Evolutionary conservation across 2,797 vertebrate species (phyloP), one percentile per base, ranked within the genome.

Genomic region (Fundulus diaphanus): DNA sequence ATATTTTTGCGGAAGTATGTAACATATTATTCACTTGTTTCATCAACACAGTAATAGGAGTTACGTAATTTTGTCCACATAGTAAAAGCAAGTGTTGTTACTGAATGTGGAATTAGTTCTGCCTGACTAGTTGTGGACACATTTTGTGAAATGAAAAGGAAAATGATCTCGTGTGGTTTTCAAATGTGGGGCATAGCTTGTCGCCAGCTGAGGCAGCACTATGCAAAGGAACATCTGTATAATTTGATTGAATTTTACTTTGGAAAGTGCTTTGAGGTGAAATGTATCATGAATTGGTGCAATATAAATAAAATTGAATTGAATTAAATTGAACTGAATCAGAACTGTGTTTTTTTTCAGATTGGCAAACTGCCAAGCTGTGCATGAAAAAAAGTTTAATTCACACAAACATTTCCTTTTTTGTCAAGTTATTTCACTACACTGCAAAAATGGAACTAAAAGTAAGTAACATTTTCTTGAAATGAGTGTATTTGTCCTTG

Each of bases 121-220:
- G 29, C 52, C 9, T 51, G 69, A 66, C 68, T 70, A 72, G 54
- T 63, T 73, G n/a, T 77, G 22, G 15, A 61, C n/a, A 48, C 16
- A n/a, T 40, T 27, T 72, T 70, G 74, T 80, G 82, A 80, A 81
- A 54, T 35, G 67, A 66, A 66, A 16, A 56, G 69, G 35, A 51
- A 33, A 69, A 59, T 24, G 52, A 54, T 82, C 79, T 79, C 81
- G 74, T 1, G 80, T 78, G 84, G 65, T 33, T 33, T 46, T 61
- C 24, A 33, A 65, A 85, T 78, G 78, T 79, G 74, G 80, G 59
- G 22, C 81, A 71, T 16, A 70, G 67, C 74, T 68, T 42, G 67
- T n/a, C 54, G 73, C 82, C 83, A 87, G 82, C 86, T 87, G 87
- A 82, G 86, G 42, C 72, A 22, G 68, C 7, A 12, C 12, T 71